Evolutionary conservation across 2,113 vertebrate species (phyloP), one percentile per base, ranked within the genome.

Genomic region (Taxidea taxus): DNA sequence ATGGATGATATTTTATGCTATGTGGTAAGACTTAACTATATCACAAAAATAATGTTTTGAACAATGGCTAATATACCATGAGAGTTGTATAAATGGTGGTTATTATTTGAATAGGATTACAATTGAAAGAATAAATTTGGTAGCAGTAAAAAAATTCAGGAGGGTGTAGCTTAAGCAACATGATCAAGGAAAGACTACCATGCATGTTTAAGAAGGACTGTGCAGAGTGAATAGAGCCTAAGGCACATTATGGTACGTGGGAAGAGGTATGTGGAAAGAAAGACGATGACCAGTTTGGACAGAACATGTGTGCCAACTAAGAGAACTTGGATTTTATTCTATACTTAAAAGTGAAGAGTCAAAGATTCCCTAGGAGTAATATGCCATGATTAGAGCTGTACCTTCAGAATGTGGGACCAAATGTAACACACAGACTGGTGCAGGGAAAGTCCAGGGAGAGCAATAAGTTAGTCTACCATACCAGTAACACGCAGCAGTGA

Each of bases 221-320:
- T 4, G 1, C 34, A 58, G 20, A 87, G 5, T 75, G 9, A 87
- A 10, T 34, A 8, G 7, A 87, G 8, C 16, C 56, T 42, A 37
- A 9, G 56, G 2, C 47, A 18, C 9, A 34, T 2, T 31, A 18
- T 58, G 10, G 4, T 37, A 42, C 3, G 0, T 80, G 7, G 51
- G 4, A 92, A 27, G 13, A 84, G 0, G 21, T 9, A n/a, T 3
- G 4, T 60, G 4, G 51, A 72, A 66, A 68, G 12, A 91, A 68
- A 47, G 4, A 16, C 6, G 39, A 13, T 54, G 29, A 66, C 1
- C 8, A 34, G 4, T 4, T 49, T 49, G 77, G 49, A 87, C 80
- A 39, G 12, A 83, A 92, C 25, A 21, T 95, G 31, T 75, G 12
- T 54, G n/a, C 25, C 31, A 87, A 13, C 8, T 29, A 31, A 64